Percentiles rank a stretch among this genome's conserved stretches.
These are phyloP conservation scores for Scylla paramamosain DNA, from an alignment of 1,140 invertebrate genomes.

Conservation along the genomic window DNA sequence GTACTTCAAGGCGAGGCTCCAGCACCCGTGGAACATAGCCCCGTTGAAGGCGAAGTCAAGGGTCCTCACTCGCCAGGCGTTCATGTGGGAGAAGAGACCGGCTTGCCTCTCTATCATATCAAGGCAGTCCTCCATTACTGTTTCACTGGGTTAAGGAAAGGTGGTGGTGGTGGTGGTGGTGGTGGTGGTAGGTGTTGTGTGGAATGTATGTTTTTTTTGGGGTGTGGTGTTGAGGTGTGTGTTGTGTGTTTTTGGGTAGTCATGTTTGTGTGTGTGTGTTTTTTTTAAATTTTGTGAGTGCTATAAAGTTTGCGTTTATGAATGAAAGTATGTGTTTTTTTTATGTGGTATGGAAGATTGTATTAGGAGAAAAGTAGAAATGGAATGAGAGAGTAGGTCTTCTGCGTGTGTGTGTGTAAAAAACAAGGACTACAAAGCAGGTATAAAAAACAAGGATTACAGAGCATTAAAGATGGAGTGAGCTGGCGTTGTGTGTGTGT, in stretches of 20 bases:
- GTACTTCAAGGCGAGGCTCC: conserved; percentile 57
- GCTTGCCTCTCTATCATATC: conserved; percentile 59
- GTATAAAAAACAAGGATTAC: too few relatives aligned
- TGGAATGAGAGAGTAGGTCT: too few relatives aligned
- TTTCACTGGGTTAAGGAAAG: neutral
- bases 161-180: neutral
- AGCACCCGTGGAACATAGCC: conserved; percentile 57
- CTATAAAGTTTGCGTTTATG: too few relatives aligned
- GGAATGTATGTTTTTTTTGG: neutral
- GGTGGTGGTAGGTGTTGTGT: neutral
- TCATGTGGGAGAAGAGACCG: conserved; percentile 45
- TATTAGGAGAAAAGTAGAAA: too few relatives aligned
- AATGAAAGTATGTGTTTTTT: too few relatives aligned
- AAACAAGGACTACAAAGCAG: too few relatives aligned
- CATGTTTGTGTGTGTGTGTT: too few relatives aligned
- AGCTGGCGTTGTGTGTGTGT: conserved; percentile 21
- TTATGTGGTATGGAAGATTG: too few relatives aligned
- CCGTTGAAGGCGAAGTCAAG: conserved; percentile 70
- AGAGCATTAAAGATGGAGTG: too few relatives aligned
- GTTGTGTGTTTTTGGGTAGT: too few relatives aligned
- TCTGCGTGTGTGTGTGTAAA: neutral
- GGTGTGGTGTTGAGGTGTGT: too few relatives aligned
- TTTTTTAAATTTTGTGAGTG: too few relatives aligned
- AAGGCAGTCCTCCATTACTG: conserved; percentile 51
- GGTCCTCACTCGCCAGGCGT: conserved; percentile 69